phyloP scores from a whole-genome alignment of 1,140 invertebrate species.

The Lamellibrachia luymesi region DNA sequence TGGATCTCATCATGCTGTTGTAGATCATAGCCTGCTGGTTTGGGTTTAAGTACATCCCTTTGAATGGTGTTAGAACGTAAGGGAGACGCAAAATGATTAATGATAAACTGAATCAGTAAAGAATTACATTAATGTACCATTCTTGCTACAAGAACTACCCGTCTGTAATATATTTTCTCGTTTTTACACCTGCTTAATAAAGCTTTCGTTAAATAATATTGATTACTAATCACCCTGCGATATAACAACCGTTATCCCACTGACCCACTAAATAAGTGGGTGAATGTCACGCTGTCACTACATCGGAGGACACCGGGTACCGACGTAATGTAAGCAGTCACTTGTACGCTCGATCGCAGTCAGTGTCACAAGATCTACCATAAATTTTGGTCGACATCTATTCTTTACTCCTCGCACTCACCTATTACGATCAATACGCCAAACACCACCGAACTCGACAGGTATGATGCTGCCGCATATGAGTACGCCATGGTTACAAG shows the following conservation, averaged over 20 bases:
- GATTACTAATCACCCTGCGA: neutral
- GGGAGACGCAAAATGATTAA: too few relatives aligned
- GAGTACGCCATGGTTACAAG: neutral
- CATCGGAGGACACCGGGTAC: neutral
- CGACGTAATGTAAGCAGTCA: neutral
- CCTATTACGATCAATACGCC: neutral
- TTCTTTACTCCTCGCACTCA: neutral
- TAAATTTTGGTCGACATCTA: neutral
- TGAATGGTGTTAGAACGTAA: too few relatives aligned
- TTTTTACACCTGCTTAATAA: neutral
- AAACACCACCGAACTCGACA: neutral
- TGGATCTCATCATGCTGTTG: too few relatives aligned
- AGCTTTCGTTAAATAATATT: slow-evolving; percentile 7
- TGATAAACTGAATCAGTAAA: too few relatives aligned
- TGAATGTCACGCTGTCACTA: slow-evolving; percentile 1
- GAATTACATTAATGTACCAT: too few relatives aligned
- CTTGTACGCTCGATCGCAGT: neutral
- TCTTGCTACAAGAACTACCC: too few relatives aligned
- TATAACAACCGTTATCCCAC: neutral
- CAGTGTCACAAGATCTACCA: neutral
- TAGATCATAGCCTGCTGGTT: too few relatives aligned
- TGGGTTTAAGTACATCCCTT: too few relatives aligned
- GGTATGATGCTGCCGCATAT: neutral
- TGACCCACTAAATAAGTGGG: neutral
- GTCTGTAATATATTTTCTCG: neutral